Evolutionary conservation across 2,113 vertebrate genomes (phyloP).

Genomic region (Sinocyclocheilus anshuiensis): DNA sequence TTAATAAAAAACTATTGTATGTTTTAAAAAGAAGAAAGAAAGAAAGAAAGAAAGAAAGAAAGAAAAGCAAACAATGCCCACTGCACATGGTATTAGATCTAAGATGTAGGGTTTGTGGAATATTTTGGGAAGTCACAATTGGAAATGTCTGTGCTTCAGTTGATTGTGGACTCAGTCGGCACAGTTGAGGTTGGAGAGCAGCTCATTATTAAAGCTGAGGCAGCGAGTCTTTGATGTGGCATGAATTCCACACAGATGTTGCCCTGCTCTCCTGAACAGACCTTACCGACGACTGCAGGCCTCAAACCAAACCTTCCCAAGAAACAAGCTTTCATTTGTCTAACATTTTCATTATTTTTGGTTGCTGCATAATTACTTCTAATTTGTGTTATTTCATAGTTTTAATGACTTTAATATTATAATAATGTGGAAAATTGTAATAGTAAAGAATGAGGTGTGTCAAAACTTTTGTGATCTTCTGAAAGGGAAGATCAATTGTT

Average conservation of each 20-base stretch:
- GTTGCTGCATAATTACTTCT: background rate
- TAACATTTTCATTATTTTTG: background rate
- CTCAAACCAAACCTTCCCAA: conserved; percentile 1
- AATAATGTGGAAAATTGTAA: background rate
- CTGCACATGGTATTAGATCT: background rate
- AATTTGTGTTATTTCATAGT: background rate
- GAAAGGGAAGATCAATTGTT: background rate
- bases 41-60: no score
- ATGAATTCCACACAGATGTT: conserved; percentile 51
- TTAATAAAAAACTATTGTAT: background rate
- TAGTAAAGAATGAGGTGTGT: background rate
- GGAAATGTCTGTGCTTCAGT: background rate
- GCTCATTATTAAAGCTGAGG: conserved; percentile 23
- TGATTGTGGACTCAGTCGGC: background rate
- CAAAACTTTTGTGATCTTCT: background rate
- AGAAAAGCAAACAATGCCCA: background rate
- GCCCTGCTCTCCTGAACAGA: conserved; percentile 24
- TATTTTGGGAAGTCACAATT: background rate
- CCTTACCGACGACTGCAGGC: no score
- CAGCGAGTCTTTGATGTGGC: conserved; percentile 38
- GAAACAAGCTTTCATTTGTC: background rate
- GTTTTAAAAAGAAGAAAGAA: background rate
- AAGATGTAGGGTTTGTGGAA: background rate
- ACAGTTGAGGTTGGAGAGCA: conserved; percentile 19
- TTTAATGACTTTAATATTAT: background rate